phyloP scores from a whole-genome alignment of 2,888 invertebrate species.

The Bedellia somnulentella region DNA sequence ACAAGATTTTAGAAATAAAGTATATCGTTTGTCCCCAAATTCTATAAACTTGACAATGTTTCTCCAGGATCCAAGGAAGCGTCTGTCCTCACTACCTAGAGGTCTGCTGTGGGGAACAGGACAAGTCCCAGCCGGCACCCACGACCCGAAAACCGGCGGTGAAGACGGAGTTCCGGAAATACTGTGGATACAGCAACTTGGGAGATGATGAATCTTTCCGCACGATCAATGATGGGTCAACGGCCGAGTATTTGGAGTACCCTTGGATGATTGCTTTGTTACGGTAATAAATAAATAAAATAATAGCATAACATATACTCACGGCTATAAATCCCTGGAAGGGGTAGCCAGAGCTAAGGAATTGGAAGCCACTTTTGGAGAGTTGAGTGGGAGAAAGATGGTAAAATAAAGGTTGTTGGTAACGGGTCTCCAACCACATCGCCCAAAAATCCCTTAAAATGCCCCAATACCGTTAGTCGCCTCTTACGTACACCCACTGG shows the following conservation, averaged over 20 bases:
- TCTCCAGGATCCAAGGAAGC: conserved; percentile 3
- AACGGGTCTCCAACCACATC: no score
- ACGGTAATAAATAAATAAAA: conserved; percentile 12
- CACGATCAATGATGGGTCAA: conserved; percentile 58
- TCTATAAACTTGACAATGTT: not conserved
- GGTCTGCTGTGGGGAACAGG: conserved; percentile 7
- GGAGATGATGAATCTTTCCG: conserved; percentile 70
- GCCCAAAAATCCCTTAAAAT: no score
- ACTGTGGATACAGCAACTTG: conserved; percentile 66
- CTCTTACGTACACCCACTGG: no score
- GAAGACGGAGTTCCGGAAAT: conserved; percentile 1
- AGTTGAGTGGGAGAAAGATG: no score
- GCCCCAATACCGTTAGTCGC: no score
- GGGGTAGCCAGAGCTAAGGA: no score
- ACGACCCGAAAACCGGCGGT: not conserved
- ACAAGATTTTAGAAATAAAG: no score
- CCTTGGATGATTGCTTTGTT: conserved; percentile 74
- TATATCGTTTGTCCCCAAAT: no score
- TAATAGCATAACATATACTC: no score
- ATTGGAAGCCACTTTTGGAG: no score
- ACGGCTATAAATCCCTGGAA: no score
- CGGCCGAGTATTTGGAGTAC: conserved; percentile 71
- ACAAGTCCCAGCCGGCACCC: conserved; percentile 3
- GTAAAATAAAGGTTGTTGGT: no score
- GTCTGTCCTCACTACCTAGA: conserved; percentile 9